Conservation (phyloP, 1,140 invertebrate species). For the Chironomus striatipennis region DNA sequence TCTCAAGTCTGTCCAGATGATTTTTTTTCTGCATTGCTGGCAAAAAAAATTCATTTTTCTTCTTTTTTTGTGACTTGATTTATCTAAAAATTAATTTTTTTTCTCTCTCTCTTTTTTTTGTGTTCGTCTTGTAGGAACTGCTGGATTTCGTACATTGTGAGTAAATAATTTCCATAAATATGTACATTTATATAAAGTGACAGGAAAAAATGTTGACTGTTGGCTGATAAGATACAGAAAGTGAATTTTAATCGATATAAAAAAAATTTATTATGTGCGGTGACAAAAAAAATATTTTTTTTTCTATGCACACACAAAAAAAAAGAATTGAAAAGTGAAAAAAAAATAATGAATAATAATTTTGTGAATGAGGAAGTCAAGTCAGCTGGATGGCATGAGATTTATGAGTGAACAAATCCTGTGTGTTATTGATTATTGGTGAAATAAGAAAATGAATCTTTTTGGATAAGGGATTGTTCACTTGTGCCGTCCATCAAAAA, state of each 20-base stretch:
- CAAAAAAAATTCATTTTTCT: neutral
- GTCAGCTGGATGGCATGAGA: too few relatives aligned
- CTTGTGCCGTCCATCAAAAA: too few relatives aligned
- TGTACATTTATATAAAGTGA: slow-evolving; percentile 25
- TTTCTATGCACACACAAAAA: too few relatives aligned
- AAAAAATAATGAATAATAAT: too few relatives aligned
- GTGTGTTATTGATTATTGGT: too few relatives aligned
- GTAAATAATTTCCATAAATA: slow-evolving; percentile 30
- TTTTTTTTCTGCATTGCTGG: neutral
- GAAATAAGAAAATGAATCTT: too few relatives aligned
- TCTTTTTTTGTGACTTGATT: neutral
- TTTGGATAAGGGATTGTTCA: too few relatives aligned
- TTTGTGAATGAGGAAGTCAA: too few relatives aligned
- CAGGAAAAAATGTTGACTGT: too few relatives aligned
- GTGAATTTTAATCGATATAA: slow-evolving; percentile 22
- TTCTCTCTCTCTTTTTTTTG: neutral
- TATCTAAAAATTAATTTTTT: neutral
- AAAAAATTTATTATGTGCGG: slow-evolving; percentile 22
- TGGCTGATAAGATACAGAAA: slow-evolving; percentile 26
- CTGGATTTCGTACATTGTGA: slow-evolving; percentile 61
- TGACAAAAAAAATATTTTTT: too few relatives aligned
- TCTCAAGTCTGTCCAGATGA: neutral
- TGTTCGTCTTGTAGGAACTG: slow-evolving; percentile 41
- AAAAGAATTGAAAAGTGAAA: too few relatives aligned
- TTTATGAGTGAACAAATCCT: too few relatives aligned